These are phyloP conservation scores for Apeltes quadracus DNA, from an alignment of 2,113 vertebrate genomes.

Conservation along the genomic window DNA sequence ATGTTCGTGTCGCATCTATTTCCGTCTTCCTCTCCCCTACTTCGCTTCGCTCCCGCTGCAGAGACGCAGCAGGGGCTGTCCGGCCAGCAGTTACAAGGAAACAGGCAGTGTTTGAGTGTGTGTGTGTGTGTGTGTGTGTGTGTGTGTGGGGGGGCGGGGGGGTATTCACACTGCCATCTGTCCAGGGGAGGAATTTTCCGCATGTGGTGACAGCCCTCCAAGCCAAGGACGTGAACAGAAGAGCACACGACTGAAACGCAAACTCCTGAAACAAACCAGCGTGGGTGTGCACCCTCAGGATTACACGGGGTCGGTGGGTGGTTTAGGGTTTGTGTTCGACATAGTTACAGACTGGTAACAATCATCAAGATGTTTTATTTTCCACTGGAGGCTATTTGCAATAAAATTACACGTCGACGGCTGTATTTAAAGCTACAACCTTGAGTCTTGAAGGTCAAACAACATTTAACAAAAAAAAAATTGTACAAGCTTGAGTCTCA, in stretches of 20 bases:
- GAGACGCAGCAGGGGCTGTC: slow-evolving; percentile 46
- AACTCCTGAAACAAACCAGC: too few species aligned
- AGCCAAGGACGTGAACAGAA: slow-evolving; percentile 71
- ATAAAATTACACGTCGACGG: neutral
- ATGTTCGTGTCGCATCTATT: slow-evolving; percentile 71
- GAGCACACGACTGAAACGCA: too few species aligned
- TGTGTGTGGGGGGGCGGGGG: neutral
- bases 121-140: slow-evolving; percentile 2
- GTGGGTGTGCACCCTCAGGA: too few species aligned
- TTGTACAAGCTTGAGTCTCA: neutral
- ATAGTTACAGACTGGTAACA: neutral
- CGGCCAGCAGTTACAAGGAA: slow-evolving; percentile 53
- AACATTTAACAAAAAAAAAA: neutral
- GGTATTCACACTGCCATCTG: slow-evolving; percentile 23
- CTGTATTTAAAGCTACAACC: neutral
- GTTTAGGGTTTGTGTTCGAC: too few species aligned
- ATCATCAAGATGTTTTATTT: neutral
- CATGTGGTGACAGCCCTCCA: slow-evolving; percentile 29
- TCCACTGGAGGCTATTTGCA: neutral
- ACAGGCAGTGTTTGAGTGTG: slow-evolving; percentile 45
- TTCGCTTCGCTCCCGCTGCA: slow-evolving; percentile 39
- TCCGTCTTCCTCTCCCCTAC: slow-evolving; percentile 51
- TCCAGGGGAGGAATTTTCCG: slow-evolving; percentile 38
- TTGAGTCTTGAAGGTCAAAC: neutral
- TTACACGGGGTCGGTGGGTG: too few species aligned